phyloP scores from a whole-genome alignment of 2,797 vertebrate genomes.

The Podarcis lilfordi region DNA sequence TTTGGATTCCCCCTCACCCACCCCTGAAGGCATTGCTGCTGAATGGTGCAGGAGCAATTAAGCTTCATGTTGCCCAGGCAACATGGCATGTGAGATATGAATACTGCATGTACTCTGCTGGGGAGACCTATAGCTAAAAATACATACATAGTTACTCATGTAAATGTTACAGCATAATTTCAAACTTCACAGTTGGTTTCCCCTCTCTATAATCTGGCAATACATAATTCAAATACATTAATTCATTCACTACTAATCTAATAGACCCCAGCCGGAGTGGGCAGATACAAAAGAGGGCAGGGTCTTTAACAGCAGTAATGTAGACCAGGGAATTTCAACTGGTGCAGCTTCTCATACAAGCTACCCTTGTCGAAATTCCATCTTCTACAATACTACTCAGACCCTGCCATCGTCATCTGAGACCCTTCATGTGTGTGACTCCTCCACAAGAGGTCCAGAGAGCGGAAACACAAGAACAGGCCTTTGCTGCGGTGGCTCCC shows the following conservation, averaged over 20 bases:
- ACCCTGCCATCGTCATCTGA: too few relatives aligned
- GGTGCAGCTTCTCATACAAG: background rate
- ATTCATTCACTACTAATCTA: background rate
- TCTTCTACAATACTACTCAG: background rate
- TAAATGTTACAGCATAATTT: slow-evolving; percentile 1
- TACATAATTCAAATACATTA: too few relatives aligned
- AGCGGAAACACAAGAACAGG: too few relatives aligned
- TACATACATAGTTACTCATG: background rate
- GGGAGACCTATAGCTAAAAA: slow-evolving; percentile 23
- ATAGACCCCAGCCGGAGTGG: background rate
- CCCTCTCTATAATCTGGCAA: background rate
- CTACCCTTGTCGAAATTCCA: background rate
- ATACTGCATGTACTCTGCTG: slow-evolving; percentile 1
- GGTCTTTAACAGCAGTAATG: too few relatives aligned
- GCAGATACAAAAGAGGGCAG: too few relatives aligned
- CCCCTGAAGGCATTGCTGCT: background rate
- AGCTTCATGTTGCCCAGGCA: slow-evolving; percentile 34
- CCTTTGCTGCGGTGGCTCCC: too few relatives aligned
- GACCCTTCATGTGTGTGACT: too few relatives aligned
- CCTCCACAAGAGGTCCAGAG: too few relatives aligned
- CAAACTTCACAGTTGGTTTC: background rate
- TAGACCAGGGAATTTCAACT: background rate
- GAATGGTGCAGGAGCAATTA: slow-evolving; percentile 19
- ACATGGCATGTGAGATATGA: slow-evolving; percentile 21
- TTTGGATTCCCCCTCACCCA: background rate